A percentile compares a stretch with the other conserved stretches of the same genome.
Evolutionary conservation across 2,888 invertebrate species (phyloP).

Genomic region (Sphaerophoria taeniata): DNA sequence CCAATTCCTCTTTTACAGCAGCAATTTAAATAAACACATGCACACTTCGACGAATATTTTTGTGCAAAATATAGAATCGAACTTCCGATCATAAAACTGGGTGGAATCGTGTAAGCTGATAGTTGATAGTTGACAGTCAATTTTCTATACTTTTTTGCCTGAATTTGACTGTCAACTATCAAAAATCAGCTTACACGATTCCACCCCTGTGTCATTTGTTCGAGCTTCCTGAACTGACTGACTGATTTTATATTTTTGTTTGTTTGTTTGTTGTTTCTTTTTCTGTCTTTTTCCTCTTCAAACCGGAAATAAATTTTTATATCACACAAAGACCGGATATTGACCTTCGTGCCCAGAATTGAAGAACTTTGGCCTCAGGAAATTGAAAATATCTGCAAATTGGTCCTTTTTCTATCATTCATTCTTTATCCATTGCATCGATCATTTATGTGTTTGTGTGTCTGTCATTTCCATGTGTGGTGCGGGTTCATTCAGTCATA

Average conservation of each 20-base stretch:
- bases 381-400: constrained; percentile 60
- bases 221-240: constrained; percentile 5
- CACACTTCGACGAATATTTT: too few relatives aligned
- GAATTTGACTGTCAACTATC: too few relatives aligned
- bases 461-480: neutral
- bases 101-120: too few relatives aligned
- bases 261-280: neutral
- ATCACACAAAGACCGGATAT: constrained; percentile 43
- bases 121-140: too few relatives aligned
- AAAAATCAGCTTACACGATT: too few relatives aligned
- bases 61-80: constrained; percentile 4
- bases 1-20: too few relatives aligned
- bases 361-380: constrained; percentile 45
- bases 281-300: neutral
- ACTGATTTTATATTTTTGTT: constrained; percentile 3
- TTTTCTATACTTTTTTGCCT: too few relatives aligned
- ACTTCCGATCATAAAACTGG: constrained; percentile 38
- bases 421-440: neutral
- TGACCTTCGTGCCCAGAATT: constrained; percentile 28
- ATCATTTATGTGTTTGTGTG: too few relatives aligned
- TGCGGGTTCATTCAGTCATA: constrained; percentile 8
- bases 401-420: constrained; percentile 26
- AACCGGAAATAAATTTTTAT: constrained; percentile 61
- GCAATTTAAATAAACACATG: too few relatives aligned
- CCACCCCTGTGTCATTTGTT: constrained; percentile 35